Conservation (phyloP, 2,888 invertebrate species). For the Polietes domitor region DNA sequence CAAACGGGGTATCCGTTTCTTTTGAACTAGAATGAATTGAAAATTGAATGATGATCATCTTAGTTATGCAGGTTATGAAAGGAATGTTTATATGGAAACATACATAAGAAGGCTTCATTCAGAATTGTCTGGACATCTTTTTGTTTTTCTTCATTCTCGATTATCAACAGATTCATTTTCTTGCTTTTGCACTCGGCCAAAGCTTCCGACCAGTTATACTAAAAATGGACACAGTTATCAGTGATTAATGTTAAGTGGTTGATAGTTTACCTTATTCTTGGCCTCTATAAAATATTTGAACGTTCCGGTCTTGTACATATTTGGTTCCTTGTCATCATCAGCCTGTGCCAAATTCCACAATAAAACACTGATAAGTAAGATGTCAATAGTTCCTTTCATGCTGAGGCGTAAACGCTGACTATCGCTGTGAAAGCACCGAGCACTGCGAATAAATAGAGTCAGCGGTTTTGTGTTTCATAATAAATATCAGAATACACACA, state of each 20-base stretch:
- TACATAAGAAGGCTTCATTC: conserved; percentile 1
- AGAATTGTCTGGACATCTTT: not conserved
- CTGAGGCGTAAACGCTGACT: not conserved
- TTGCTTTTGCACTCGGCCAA: conserved; percentile 33
- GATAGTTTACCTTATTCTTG: conserved; percentile 43
- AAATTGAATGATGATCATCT: too few species aligned
- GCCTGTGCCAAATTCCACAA: not conserved
- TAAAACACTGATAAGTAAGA: not conserved
- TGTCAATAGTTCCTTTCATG: conserved; percentile 1
- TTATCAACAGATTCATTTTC: conserved; percentile 42
- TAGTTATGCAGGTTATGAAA: not conserved
- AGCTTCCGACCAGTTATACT: conserved; percentile 55
- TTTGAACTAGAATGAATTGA: not conserved
- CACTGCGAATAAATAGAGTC: not conserved
- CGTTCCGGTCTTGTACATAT: conserved; percentile 29
- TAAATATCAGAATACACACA: not conserved
- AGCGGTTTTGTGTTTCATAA: not conserved
- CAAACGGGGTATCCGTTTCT: conserved; percentile 47
- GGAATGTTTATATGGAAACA: not conserved
- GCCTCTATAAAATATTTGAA: conserved; percentile 52
- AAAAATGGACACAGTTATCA: not conserved
- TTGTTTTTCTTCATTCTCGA: not conserved
- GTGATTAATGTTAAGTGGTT: not conserved
- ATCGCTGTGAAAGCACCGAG: too few species aligned
- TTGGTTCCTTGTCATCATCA: not conserved